Percentiles rank a stretch among this genome's conserved stretches.
Conservation (phyloP, 1,140 invertebrate genomes). For the Megalopta genalis region DNA sequence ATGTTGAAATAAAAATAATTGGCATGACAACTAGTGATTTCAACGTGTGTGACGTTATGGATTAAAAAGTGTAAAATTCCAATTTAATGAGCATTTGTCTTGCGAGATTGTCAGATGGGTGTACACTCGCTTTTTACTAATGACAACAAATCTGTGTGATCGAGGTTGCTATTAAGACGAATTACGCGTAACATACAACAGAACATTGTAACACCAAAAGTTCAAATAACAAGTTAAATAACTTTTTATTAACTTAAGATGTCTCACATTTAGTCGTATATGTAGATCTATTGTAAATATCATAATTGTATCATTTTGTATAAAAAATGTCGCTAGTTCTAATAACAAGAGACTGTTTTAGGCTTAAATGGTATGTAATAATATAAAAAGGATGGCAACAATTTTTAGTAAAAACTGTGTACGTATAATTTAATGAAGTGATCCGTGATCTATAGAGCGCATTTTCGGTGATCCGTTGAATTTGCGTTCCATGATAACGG, state of each 20-base stretch:
- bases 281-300: conserved; percentile 67
- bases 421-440: conserved; percentile 40
- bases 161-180: conserved; percentile 26
- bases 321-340: conserved; percentile 56
- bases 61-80: conserved; percentile 28
- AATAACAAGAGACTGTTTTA: conserved; percentile 69
- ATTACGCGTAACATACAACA: conserved; percentile 25
- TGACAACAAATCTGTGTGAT: conserved; percentile 22
- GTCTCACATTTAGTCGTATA: conserved; percentile 49
- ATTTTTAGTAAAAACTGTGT: conserved; percentile 47
- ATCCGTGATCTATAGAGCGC: conserved; percentile 49
- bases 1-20: conserved; percentile 1
- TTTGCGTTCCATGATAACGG: conserved; percentile 32
- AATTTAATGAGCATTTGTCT: conserved; percentile 36
- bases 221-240: conserved; percentile 56
- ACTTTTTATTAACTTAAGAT: conserved; percentile 56
- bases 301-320: conserved; percentile 70
- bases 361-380: conserved; percentile 50
- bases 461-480: conserved; percentile 38
- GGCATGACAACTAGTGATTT: conserved; percentile 34
- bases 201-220: conserved; percentile 57
- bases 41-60: conserved; percentile 23
- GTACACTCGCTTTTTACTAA: conserved; percentile 40
- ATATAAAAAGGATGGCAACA: conserved; percentile 37
- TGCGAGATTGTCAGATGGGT: conserved; percentile 32